Percentiles rank a stretch among this genome's conserved stretches.
These are phyloP conservation scores for Nasua narica DNA, from an alignment of 2,797 vertebrate genomes.

Conservation along the genomic window DNA sequence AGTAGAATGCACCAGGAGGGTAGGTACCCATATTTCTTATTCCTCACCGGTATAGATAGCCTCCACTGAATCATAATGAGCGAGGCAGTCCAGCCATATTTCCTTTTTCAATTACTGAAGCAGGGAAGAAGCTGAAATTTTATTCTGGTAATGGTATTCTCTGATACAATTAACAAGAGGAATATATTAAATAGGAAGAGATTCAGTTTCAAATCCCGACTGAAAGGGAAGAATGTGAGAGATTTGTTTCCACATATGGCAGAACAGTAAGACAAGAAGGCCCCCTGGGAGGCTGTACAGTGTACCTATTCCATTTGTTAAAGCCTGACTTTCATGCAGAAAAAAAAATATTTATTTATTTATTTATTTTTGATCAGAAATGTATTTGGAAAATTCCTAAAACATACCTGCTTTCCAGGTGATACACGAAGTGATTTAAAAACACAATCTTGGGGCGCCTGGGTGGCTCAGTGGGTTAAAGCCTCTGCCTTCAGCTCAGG, in stretches of 20 bases:
- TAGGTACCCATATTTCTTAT: background rate
- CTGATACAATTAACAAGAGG: background rate
- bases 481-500: no score
- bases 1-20: background rate
- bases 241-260: background rate
- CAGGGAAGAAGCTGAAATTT: background rate
- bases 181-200: background rate
- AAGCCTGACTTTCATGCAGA: constrained; percentile 21
- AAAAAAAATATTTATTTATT: background rate
- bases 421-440: background rate
- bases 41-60: background rate
- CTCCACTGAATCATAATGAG: background rate
- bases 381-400: background rate
- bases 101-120: constrained; percentile 22
- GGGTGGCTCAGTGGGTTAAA: no score
- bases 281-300: background rate
- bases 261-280: background rate
- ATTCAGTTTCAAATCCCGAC: constrained; percentile 37
- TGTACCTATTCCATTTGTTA: background rate
- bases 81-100: constrained; percentile 2
- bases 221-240: background rate
- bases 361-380: background rate
- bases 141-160: constrained; percentile 33
- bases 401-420: background rate
- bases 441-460: background rate